These are phyloP conservation scores for Phania funesta DNA, from an alignment of 2,888 invertebrate genomes.

Conservation along the genomic window DNA sequence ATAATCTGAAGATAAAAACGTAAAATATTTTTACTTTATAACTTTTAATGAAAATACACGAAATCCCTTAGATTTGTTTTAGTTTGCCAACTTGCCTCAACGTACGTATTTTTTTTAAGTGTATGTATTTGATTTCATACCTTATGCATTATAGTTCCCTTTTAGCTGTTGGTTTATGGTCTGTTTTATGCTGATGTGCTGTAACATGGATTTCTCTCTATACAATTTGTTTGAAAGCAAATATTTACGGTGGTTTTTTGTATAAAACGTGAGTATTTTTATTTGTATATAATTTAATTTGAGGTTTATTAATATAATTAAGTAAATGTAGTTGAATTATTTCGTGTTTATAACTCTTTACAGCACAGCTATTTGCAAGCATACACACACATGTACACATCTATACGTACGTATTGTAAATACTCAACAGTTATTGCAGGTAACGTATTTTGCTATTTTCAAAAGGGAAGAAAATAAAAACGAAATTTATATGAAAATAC, in stretches of 20 bases:
- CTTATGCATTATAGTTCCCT: neutral
- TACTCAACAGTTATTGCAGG: too few relatives aligned
- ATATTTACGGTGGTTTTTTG: slow-evolving; percentile 39
- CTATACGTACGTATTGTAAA: neutral
- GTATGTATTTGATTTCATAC: neutral
- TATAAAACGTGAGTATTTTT: slow-evolving; percentile 19
- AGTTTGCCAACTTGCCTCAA: too few relatives aligned
- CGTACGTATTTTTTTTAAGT: neutral
- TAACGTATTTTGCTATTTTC: too few relatives aligned
- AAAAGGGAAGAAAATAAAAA: too few relatives aligned
- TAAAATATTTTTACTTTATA: too few relatives aligned
- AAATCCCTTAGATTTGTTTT: too few relatives aligned
- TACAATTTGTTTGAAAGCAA: slow-evolving; percentile 24
- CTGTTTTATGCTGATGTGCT: slow-evolving; percentile 15
- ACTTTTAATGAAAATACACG: too few relatives aligned
- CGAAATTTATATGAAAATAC: too few relatives aligned
- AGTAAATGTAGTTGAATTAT: slow-evolving; percentile 51
- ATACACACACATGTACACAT: neutral
- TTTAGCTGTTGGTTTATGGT: slow-evolving; percentile 19
- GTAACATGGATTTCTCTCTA: slow-evolving; percentile 14
- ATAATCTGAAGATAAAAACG: too few relatives aligned
- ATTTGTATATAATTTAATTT: slow-evolving; percentile 75
- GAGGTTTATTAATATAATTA: slow-evolving; percentile 77
- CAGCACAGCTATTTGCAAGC: neutral
- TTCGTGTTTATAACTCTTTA: neutral